phyloP scores from a whole-genome alignment of 2,113 vertebrate species.

The Anoplopoma fimbria region DNA sequence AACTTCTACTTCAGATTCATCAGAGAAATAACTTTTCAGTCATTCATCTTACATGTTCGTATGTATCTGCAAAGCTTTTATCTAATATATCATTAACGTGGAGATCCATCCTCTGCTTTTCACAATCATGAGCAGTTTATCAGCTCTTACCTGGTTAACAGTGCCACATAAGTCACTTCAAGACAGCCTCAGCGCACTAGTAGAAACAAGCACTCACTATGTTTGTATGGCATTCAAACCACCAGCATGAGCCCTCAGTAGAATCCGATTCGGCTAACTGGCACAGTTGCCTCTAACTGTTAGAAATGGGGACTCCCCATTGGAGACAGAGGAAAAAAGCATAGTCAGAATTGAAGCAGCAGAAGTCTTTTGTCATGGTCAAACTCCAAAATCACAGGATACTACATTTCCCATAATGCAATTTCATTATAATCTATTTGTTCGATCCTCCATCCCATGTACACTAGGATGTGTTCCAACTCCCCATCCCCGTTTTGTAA shows the following conservation, averaged over 20 bases:
- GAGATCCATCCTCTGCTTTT: not conserved
- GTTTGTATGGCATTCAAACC: not conserved
- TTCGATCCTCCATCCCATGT: not conserved
- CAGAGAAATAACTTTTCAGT: no score
- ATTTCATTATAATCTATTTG: not conserved
- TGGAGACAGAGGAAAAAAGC: not conserved
- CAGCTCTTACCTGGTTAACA: not conserved
- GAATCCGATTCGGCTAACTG: not conserved
- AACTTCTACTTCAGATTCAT: no score
- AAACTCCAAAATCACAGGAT: not conserved
- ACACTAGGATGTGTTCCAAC: not conserved
- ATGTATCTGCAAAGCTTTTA: not conserved
- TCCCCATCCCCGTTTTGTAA: not conserved
- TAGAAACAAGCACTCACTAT: not conserved
- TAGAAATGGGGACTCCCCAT: not conserved
- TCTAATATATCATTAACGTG: not conserved
- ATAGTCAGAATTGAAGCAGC: not conserved
- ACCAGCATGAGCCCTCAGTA: not conserved
- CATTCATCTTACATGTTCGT: not conserved
- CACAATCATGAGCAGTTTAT: not conserved
- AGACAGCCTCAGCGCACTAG: not conserved
- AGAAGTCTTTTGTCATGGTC: not conserved
- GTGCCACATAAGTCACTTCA: not conserved
- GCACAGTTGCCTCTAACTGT: not conserved
- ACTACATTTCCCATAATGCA: not conserved